These are phyloP conservation scores for Matsumurasca onukii DNA, from an alignment of 1,140 invertebrate species.

Conservation along the genomic window DNA sequence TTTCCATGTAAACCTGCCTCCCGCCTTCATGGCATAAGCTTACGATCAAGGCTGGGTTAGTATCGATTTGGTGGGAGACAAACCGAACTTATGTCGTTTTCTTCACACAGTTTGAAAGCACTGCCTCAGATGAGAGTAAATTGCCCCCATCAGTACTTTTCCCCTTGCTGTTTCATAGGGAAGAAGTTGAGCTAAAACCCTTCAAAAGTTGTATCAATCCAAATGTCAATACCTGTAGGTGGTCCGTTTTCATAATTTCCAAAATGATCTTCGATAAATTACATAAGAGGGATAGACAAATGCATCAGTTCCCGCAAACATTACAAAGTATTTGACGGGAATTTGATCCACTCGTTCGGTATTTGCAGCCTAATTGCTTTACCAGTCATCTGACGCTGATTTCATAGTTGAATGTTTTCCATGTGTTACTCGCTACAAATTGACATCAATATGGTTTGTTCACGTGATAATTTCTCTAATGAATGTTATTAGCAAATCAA, in stretches of 20 bases:
- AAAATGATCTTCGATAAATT: slow-evolving; percentile 47
- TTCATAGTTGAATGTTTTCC: slow-evolving; percentile 49
- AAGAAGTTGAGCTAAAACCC: neutral
- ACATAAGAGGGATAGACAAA: slow-evolving; percentile 43
- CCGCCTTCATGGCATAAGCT: slow-evolving; percentile 45
- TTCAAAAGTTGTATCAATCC: slow-evolving; percentile 5
- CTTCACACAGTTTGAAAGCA: neutral
- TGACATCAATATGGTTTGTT: slow-evolving; percentile 38
- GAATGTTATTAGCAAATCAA: slow-evolving; percentile 43
- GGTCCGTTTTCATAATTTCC: slow-evolving; percentile 44
- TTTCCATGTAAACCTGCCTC: slow-evolving; percentile 45
- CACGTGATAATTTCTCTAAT: slow-evolving; percentile 37
- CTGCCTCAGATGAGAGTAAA: neutral
- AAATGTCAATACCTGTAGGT: slow-evolving; percentile 19
- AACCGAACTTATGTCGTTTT: neutral
- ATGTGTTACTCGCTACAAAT: slow-evolving; percentile 16
- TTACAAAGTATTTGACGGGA: slow-evolving; percentile 7
- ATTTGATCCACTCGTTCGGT: slow-evolving; percentile 31
- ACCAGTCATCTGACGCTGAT: slow-evolving; percentile 48
- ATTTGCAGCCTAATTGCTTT: slow-evolving; percentile 36
- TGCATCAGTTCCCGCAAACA: slow-evolving; percentile 1
- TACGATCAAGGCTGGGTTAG: too few species aligned
- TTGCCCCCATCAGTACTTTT: neutral
- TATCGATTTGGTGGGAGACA: neutral
- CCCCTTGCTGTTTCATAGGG: neutral